Evolutionary conservation across 1,140 invertebrate species (phyloP), one percentile per base, ranked within the genome.

Genomic region (Mactra quadrangularis): DNA sequence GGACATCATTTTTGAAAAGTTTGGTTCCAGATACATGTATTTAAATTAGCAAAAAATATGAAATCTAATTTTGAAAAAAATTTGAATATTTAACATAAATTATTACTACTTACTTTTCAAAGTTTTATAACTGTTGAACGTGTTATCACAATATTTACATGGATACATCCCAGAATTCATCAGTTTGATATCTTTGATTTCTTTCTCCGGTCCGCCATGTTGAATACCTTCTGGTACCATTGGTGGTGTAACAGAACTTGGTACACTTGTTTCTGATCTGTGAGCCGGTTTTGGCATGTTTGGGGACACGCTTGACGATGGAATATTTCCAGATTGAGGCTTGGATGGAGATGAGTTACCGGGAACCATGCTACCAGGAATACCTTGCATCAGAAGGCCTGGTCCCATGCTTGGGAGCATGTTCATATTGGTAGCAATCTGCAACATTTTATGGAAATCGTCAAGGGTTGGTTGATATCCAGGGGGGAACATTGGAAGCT

Each of bases 111-210:
- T 79, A 91, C 91, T 85, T 89, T 92, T 91, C 15, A 92, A 71
- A 81, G 91, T 84, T 85, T 97, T 94, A n/a, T 98, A 93, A 90
- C 98, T 98, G 0, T 96, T 96, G 87, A 97, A 98, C 2, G 97
- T 95, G 0, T 95, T 95, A 0, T 95, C 94, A 92, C 97, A 98
- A 7, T 98, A 94, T 79, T 97, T 94, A 90, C 97, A 98, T 0
- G 97, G 96, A 88, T 98, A 74, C 41, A 35, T 53, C 76, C 47
- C 53, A 31, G 64, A 72, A 35, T 72, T 83, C 76, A 35, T 82
- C 57, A 71, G 38, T 64, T 78, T 75, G 25, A 81, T 71, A 17
- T 82, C 79, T 29, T 38, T 75, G 9, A 74, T 72, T 25, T 86
- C 68, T 29, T 52, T 72, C 60, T 72, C 70, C 31, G 62, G 35